Base-by-base conservation (phyloP, 2,888 invertebrate species). In the Agrotis ipsilon region DNA sequence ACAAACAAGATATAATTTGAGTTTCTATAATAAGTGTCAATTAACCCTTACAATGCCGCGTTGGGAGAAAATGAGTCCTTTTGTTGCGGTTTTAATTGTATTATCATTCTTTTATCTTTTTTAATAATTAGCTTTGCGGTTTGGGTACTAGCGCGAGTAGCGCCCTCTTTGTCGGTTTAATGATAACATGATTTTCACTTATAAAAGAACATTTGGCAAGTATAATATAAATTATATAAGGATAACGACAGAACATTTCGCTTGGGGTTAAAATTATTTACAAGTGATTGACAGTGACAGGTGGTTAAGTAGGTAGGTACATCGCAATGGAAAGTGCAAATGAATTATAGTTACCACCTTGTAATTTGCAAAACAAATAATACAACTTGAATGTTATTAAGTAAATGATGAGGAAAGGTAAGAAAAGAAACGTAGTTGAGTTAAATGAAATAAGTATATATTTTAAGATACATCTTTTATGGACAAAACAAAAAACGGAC, bases 31-130 rank as follows among this genome's bases (percentile, higher is more conserved):
- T 83, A 83, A 86, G 84, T 81, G 78, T 84, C 82, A 82, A 86
- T 87, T 88, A 87, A 86, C 82, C 74, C 84, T 81, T 74, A 80
- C 83, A 86, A 83, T 85, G 78, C 69, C 59, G 80, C 72, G 75
- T 79, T 70, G 72, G 79, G 81, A 86, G 83, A 86, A 86, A 87
- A 87, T 82, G 60, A 83, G 83, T 80, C 77, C 74, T 83, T 88
- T 70, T 85, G 84, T 91, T 93, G 93, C 82, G 92, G 93, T 91
- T 91, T 88, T 92, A 92, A 91, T 93, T 92, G 90, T 92, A 85
- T 87, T 88, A 68, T 86, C 52, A 68, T 75, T 74, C 49, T 60
- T 78, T 65, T 75, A 54, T 72, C 16, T 76, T 74, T 81, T 78
- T 78, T 68, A 57, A 75, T 84, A 79, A 82, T 78, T 81, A 72